Evolutionary conservation across 2,113 vertebrate genomes (phyloP), one percentile per base, ranked within the genome.

Genomic region (Cololabis saira): DNA sequence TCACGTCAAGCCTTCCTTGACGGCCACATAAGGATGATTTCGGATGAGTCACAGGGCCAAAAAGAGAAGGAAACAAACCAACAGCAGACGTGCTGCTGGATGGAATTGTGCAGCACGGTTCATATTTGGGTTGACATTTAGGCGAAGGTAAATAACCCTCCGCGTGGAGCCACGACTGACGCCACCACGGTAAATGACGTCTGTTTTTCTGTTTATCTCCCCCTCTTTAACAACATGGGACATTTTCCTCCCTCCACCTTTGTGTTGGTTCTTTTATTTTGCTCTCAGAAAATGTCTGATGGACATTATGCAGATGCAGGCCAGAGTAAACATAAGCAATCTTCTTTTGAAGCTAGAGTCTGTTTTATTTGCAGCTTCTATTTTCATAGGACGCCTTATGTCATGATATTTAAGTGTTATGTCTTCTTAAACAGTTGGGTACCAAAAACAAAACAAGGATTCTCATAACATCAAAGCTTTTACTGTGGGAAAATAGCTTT

Each of bases 111-210:
- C 15, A 11, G n/a, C 14, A 0, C 43, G 84, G 84, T 44, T 53
- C 75, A 78, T 76, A 78, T 79, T 83, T 74, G 70, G 61, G 61
- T 54, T 87, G 85, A 90, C 80, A 82, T 86, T 82, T 56, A 76
- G 66, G 43, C 70, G 24, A 45, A 66, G 61, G 62, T 78, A 83
- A 89, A 89, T 72, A 82, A 72, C 47, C 60, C 40, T 60, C 21
- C 43, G 48, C 59, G 55, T 21, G 37, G 42, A 70, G 59, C 42
- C 1, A 40, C 17, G 45, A 27, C 19, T 52, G 51, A 58, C 16
- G 63, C 61, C 55, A 19, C 62, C 16, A 65, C 59, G 47, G 59
- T 51, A 62, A 76, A 73, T 77, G 13, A 49, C 24, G 15, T 58
- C 59, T 57, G 33, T 61, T 71, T 66, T 55, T 67, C 53, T 68